These are phyloP conservation scores for Pristis pectinata DNA, from an alignment of 2,797 vertebrate genomes.

Conservation along the genomic window DNA sequence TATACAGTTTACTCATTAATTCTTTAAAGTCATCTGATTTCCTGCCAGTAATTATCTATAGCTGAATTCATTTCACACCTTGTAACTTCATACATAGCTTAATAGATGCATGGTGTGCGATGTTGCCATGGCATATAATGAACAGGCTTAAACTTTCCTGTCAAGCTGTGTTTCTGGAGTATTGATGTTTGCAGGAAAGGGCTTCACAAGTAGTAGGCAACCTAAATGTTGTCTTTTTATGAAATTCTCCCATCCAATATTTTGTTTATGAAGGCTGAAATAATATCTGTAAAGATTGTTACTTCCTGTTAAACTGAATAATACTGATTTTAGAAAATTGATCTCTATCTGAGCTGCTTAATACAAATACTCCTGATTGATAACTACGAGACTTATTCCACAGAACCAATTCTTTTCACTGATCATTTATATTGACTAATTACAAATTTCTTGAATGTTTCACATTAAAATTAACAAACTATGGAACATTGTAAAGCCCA, in stretches of 20 bases:
- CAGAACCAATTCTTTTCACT: not conserved
- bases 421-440: constrained; percentile 2
- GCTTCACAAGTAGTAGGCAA: not conserved
- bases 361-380: not conserved
- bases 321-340: not conserved
- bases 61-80: constrained; percentile 35
- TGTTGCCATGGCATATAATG: constrained; percentile 35
- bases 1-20: constrained; percentile 34
- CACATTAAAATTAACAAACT: not conserved
- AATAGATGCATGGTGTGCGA: constrained; percentile 34
- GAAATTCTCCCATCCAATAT: not conserved
- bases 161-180: constrained; percentile 24
- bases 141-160: constrained; percentile 35
- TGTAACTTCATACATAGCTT: constrained; percentile 34
- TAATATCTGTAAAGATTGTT: not conserved
- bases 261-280: too few species aligned
- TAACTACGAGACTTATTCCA: not conserved
- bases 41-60: constrained; percentile 33
- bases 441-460: not conserved
- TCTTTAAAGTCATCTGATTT: constrained; percentile 30
- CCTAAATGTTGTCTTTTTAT: not conserved
- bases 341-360: not conserved
- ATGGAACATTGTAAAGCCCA: not conserved
- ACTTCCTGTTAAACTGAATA: not conserved
- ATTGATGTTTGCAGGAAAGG: constrained; percentile 30